Evolutionary conservation across 2,888 invertebrate genomes (phyloP).

Genomic region (Aelia acuminata): DNA sequence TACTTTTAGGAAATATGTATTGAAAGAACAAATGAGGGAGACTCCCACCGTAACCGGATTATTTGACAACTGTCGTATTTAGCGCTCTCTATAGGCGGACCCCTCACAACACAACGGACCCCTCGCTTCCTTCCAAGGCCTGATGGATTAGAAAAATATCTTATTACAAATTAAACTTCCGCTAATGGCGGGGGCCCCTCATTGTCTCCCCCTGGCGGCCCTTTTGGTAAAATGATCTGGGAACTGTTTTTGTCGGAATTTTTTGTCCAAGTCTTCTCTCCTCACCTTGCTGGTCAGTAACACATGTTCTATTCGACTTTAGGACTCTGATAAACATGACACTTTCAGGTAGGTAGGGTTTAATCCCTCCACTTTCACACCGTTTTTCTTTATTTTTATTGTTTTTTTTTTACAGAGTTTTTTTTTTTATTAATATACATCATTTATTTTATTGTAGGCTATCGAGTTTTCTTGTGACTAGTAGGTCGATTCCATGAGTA

Average conservation of each 20-base stretch:
- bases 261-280: not conserved
- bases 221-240: conserved; percentile 31
- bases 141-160: conserved; percentile 52
- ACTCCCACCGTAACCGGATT: conserved; percentile 2
- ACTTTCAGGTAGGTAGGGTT: conserved; percentile 14
- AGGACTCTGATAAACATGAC: not conserved
- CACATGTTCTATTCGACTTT: conserved; percentile 29
- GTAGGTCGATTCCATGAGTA: no score
- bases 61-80: conserved; percentile 42
- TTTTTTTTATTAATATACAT: not conserved
- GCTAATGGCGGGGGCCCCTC: conserved; percentile 21
- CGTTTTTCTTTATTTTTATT: not conserved
- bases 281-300: conserved; percentile 10
- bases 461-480: no score
- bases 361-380: not conserved
- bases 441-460: not conserved
- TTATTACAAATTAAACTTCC: conserved; percentile 55
- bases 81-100: not conserved
- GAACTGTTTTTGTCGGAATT: not conserved
- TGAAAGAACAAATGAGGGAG: not conserved
- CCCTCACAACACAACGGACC: not conserved
- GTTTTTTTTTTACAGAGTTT: not conserved
- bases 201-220: not conserved
- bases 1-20: not conserved
- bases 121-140: not conserved